phyloP scores from a whole-genome alignment of 2,797 vertebrate genomes.

The Hoplostethus mediterraneus region DNA sequence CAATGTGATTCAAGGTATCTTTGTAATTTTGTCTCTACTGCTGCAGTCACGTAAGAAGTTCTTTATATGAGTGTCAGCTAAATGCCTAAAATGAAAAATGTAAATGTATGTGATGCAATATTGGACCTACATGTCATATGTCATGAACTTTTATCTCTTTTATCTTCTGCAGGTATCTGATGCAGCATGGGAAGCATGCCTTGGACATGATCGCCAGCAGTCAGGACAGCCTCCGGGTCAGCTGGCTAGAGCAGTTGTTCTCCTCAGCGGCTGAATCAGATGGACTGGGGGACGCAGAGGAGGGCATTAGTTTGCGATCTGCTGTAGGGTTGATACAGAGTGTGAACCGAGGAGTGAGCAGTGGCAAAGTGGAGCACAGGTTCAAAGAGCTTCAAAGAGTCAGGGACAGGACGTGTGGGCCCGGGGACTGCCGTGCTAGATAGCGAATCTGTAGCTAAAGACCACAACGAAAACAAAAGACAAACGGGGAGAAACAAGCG shows the following conservation, averaged over 20 bases:
- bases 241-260: constrained; percentile 93
- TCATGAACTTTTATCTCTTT: constrained; percentile 3
- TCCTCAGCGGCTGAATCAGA: constrained; percentile 81
- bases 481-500: constrained; percentile 66
- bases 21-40: background rate
- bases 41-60: constrained; percentile 4
- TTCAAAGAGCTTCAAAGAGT: constrained; percentile 93
- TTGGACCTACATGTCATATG: background rate
- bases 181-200: constrained; percentile 91
- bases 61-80: constrained; percentile 13
- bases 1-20: no score
- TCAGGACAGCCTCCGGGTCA: constrained; percentile 92
- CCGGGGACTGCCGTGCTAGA: constrained; percentile 1
- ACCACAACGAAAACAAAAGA: constrained; percentile 44
- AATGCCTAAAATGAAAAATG: constrained; percentile 14
- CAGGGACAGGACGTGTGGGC: constrained; percentile 82
- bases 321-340: constrained; percentile 90
- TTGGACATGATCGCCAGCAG: constrained; percentile 94
- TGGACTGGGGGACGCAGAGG: constrained; percentile 69
- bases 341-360: constrained; percentile 91
- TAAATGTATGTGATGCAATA: background rate
- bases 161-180: constrained; percentile 72
- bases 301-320: constrained; percentile 84
- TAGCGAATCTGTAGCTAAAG: constrained; percentile 49
- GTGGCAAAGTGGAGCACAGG: constrained; percentile 90